phyloP scores from a whole-genome alignment of 2,888 invertebrate species.

The Meteorus cinctellus region DNA sequence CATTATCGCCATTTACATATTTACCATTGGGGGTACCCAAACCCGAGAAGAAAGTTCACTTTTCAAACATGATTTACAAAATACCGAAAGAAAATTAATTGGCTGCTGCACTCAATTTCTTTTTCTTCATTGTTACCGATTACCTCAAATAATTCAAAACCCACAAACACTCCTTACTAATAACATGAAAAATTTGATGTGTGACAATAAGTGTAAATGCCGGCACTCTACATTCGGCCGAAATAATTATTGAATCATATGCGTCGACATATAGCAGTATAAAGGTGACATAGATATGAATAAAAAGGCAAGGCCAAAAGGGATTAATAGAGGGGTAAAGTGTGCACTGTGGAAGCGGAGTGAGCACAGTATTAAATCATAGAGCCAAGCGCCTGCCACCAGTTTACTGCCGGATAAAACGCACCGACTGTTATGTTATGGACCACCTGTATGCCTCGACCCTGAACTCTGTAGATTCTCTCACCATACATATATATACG shows the following conservation, averaged over 20 bases:
- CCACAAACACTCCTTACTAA: no score
- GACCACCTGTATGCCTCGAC: slow-evolving; percentile 74
- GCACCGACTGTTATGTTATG: slow-evolving; percentile 74
- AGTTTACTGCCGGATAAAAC: slow-evolving; percentile 74
- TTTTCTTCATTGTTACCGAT: no score
- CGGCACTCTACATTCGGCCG: neutral
- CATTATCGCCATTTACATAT: neutral
- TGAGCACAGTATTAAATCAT: slow-evolving; percentile 72
- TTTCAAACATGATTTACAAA: no score
- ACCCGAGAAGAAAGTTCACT: no score
- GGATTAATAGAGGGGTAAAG: slow-evolving; percentile 44
- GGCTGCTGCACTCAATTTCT: no score
- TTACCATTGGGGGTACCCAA: no score
- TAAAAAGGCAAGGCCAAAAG: slow-evolving; percentile 42
- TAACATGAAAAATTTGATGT: no score
- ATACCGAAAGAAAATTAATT: no score
- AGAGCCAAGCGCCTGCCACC: slow-evolving; percentile 71
- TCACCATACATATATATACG: slow-evolving; percentile 26
- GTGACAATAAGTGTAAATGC: no score
- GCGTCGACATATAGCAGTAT: neutral
- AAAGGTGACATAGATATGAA: slow-evolving; percentile 22
- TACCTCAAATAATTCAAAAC: no score
- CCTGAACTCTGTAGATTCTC: slow-evolving; percentile 63
- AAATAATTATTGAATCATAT: slow-evolving; percentile 33
- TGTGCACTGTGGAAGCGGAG: slow-evolving; percentile 54